Evolutionary conservation across 2,113 vertebrate species (phyloP), one percentile per base, ranked within the genome.

Genomic region (Genyomyrus donnyi): DNA sequence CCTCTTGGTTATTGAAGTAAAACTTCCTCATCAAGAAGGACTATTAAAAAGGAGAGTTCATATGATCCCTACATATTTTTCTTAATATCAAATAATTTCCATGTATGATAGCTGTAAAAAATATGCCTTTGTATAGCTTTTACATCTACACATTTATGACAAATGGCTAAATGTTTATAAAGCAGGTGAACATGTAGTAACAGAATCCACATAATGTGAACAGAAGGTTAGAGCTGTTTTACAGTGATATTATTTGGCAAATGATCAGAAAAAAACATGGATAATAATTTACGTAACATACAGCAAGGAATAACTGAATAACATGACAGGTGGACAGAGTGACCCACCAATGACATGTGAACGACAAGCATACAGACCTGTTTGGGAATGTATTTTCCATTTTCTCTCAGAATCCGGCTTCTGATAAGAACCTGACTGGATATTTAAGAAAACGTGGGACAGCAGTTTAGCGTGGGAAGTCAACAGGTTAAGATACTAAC

Each of bases 1-100:
- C 98, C 91, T 99, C 98, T 89, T 98, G 97, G 92, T 99, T 99
- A 94, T 99, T 99, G 95, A 99, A 99, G 94, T 96, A 99, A 91
- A 98, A 99, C 92, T 99, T 99, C 93, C 98, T 96, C 93, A 97
- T 98, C 93, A 99, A 95, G 93, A 99, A 99, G 27, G 98, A 99
- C 98, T 99, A 93, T 88, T 92, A 94, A 89, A 8, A 91, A 84
- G 48, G 90, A 90, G 80, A 91, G 50, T 93, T 31, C 48, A 46
- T 39, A 89, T 15, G 15, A 27, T 48, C 7, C 4, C 46, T 49
- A 21, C 10, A 48, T 11, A 9, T n/a, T 85, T 45, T 85, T 56
- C 53, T 56, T 56, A 56, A 10, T 24, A 85, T 45, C 70, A 77
- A 77, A 77, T 77, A 39, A 77, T 39, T 35, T 74, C 27, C 27